These are phyloP conservation scores for Euura saliciscinereae DNA, from an alignment of 1,140 invertebrate genomes.

Conservation along the genomic window DNA sequence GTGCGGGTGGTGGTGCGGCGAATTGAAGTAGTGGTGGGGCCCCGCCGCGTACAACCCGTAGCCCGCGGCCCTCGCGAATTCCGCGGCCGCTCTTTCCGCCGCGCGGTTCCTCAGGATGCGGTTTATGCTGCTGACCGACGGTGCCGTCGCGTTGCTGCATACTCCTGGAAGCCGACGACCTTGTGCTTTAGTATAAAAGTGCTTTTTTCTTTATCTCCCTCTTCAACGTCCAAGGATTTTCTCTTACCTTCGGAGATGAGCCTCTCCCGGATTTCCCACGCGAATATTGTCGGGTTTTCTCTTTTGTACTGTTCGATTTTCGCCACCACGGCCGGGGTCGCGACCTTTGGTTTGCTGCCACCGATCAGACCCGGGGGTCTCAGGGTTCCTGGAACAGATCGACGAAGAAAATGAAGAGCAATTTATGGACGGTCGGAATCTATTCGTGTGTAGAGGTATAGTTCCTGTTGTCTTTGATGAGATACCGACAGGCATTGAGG, in stretches of 20 bases:
- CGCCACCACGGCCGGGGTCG: slow-evolving; percentile 92
- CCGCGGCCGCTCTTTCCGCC: slow-evolving; percentile 90
- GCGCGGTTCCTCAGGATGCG: slow-evolving; percentile 89
- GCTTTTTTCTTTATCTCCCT: not conserved
- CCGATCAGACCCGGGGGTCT: slow-evolving; percentile 95
- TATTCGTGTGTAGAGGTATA: no score
- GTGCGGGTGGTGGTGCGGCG: slow-evolving; percentile 50
- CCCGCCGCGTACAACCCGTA: slow-evolving; percentile 80
- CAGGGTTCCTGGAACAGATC: slow-evolving; percentile 78
- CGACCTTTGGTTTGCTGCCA: slow-evolving; percentile 98
- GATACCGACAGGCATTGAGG: no score
- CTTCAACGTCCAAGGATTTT: not conserved
- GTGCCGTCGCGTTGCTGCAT: slow-evolving; percentile 88
- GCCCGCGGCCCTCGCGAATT: slow-evolving; percentile 89
- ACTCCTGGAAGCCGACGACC: slow-evolving; percentile 66
- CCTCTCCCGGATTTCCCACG: slow-evolving; percentile 94
- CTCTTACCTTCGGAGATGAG: slow-evolving; percentile 90
- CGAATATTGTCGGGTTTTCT: slow-evolving; percentile 97
- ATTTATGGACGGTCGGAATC: no score
- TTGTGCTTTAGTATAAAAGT: not conserved
- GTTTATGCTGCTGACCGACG: slow-evolving; percentile 93
- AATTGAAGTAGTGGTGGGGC: slow-evolving; percentile 69
- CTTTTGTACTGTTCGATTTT: slow-evolving; percentile 97
- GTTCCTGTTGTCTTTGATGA: no score
- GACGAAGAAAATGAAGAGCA: no score